Evolutionary conservation across 2,113 vertebrate species (phyloP).

Genomic region (Lophotis ruficrista): DNA sequence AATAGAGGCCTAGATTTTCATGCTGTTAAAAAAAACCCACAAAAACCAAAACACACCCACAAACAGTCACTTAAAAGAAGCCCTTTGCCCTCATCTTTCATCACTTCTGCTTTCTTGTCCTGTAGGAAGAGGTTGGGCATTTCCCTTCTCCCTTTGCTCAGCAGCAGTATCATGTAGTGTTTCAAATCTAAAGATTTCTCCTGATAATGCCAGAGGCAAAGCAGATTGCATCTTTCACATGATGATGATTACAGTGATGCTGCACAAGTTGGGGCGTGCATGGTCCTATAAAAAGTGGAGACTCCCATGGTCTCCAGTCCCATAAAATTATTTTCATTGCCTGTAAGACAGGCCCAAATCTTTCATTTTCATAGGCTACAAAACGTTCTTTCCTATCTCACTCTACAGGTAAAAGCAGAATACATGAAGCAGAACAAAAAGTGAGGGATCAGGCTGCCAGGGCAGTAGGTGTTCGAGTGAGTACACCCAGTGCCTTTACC

Average conservation of each 20-base stretch:
- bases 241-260: accelerated
- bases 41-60: not conserved
- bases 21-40: not conserved
- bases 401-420: not conserved
- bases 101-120: not conserved
- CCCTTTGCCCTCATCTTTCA: not conserved
- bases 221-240: not conserved
- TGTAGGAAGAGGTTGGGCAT: not conserved
- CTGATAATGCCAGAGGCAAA: not conserved
- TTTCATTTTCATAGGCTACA: not conserved
- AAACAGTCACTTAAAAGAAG: not conserved
- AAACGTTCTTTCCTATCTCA: not conserved
- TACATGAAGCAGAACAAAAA: not conserved
- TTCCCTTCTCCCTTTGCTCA: not conserved
- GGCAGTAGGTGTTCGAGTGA: not conserved
- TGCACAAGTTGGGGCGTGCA: accelerated
- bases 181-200: not conserved
- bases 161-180: not conserved
- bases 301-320: not conserved
- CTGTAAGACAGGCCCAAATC: not conserved
- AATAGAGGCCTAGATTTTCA: not conserved
- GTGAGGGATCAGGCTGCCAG: not conserved
- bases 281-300: accelerated
- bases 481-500: not conserved
- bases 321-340: not conserved